These are phyloP conservation scores for Dendroctonus valens DNA, from an alignment of 1,140 invertebrate genomes.

Conservation along the genomic window DNA sequence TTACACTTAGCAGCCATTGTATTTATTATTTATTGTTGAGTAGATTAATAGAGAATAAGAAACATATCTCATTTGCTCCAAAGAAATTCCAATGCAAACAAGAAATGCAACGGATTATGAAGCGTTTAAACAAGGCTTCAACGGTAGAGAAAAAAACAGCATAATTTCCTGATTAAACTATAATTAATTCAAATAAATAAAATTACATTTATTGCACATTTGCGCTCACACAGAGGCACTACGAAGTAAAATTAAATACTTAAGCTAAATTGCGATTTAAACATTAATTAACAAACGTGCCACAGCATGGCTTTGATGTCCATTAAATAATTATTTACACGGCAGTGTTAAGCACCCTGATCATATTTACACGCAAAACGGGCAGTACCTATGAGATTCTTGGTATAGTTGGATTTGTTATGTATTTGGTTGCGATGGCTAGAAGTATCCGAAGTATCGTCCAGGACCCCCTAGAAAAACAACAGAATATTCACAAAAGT, in stretches of 20 bases:
- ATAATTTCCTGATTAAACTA: not conserved
- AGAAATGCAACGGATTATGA: too few relatives aligned
- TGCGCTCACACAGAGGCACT: slow-evolving; percentile 19
- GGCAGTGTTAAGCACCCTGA: slow-evolving; percentile 15
- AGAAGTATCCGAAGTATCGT: slow-evolving; percentile 5
- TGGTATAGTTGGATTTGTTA: not conserved
- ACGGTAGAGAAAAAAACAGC: too few relatives aligned
- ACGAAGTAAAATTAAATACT: slow-evolving; percentile 23
- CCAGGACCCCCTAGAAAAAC: slow-evolving; percentile 18
- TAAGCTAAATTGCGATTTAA: slow-evolving; percentile 16
- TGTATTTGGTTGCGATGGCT: slow-evolving; percentile 14
- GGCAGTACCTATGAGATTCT: slow-evolving; percentile 7
- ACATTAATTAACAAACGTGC: slow-evolving; percentile 28
- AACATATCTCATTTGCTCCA: too few relatives aligned
- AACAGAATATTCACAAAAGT: slow-evolving; percentile 1
- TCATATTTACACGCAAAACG: slow-evolving; percentile 14
- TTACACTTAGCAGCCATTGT: too few relatives aligned
- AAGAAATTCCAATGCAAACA: too few relatives aligned
- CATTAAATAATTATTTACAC: slow-evolving; percentile 22
- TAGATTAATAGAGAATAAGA: too few relatives aligned
- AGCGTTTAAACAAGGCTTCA: too few relatives aligned
- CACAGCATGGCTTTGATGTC: slow-evolving; percentile 5
- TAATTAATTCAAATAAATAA: slow-evolving; percentile 25
- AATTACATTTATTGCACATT: slow-evolving; percentile 24
- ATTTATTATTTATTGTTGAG: too few relatives aligned